Percentiles rank a stretch among this genome's conserved stretches.
Conservation (phyloP, 2,888 invertebrate species). For the Eristalis tenax region DNA sequence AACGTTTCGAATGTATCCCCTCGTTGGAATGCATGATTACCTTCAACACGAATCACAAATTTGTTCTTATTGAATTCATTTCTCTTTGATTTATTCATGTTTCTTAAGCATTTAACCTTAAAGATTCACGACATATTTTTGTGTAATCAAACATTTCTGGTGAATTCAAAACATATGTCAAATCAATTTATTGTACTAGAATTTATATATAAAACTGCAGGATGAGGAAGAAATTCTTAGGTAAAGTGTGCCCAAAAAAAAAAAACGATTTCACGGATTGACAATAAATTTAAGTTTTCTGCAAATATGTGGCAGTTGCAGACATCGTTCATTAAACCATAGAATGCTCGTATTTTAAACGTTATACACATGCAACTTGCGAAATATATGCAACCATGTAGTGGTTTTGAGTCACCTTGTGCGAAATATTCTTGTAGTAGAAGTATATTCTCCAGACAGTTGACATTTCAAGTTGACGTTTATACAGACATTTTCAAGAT, state of each 20-base stretch:
- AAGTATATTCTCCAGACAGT: not conserved
- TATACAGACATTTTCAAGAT: not conserved
- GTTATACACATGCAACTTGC: too few species aligned
- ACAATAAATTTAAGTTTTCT: too few species aligned
- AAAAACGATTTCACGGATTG: too few species aligned
- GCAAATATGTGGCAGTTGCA: too few species aligned
- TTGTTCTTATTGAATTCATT: not conserved
- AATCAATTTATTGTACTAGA: not conserved
- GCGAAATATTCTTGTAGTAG: not conserved
- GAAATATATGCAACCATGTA: too few species aligned
- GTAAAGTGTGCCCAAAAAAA: too few species aligned
- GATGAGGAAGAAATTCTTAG: too few species aligned
- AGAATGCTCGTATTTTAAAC: too few species aligned
- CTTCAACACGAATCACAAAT: conserved; percentile 68
- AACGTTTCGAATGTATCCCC: conserved; percentile 81
- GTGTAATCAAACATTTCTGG: not conserved
- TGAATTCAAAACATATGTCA: not conserved
- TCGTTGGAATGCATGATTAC: conserved; percentile 79
- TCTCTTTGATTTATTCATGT: conserved; percentile 33
- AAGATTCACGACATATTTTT: not conserved
- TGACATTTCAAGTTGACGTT: not conserved
- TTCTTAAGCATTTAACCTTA: not conserved
- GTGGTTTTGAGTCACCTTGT: not conserved
- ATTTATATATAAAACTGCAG: too few species aligned
- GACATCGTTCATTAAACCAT: too few species aligned